Percentiles rank a stretch among this genome's conserved stretches.
Evolutionary conservation across 2,888 invertebrate genomes (phyloP).

Genomic region (Catonia carolina): DNA sequence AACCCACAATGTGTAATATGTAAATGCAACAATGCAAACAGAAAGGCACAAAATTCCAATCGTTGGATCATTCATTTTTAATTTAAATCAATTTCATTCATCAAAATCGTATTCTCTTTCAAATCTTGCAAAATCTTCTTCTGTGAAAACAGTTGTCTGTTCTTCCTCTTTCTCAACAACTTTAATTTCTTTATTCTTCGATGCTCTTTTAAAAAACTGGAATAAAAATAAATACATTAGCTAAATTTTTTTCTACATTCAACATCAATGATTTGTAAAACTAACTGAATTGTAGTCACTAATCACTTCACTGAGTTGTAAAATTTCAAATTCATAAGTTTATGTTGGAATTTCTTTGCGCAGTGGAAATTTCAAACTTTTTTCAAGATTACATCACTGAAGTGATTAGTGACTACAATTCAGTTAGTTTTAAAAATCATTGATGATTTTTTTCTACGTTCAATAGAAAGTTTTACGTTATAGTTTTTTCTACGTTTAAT

Average conservation of each 20-base stretch:
- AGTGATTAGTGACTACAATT: too few relatives aligned
- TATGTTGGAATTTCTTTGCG: too few relatives aligned
- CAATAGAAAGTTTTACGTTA: too few relatives aligned
- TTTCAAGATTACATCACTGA: too few relatives aligned
- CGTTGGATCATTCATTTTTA: conserved; percentile 34
- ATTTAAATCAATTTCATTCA: not conserved
- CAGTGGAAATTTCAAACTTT: not conserved
- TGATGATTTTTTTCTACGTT: too few relatives aligned
- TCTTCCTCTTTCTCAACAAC: conserved; percentile 43
- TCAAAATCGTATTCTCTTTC: conserved; percentile 55
- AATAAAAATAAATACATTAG: not conserved
- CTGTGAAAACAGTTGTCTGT: conserved; percentile 58
- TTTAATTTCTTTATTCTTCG: conserved; percentile 59
- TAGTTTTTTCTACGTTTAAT: not conserved
- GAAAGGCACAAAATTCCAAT: conserved; percentile 53
- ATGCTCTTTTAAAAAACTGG: conserved; percentile 54
- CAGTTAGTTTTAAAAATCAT: too few relatives aligned
- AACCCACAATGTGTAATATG: conserved; percentile 58
- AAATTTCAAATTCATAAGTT: too few relatives aligned
- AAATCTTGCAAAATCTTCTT: conserved; percentile 60
- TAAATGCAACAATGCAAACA: conserved; percentile 47
- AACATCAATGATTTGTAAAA: not conserved
- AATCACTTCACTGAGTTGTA: not conserved
- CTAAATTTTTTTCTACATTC: not conserved
- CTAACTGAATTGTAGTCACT: not conserved